Evolutionary conservation across 1,140 invertebrate species (phyloP).

Genomic region (Glomeris maerens): DNA sequence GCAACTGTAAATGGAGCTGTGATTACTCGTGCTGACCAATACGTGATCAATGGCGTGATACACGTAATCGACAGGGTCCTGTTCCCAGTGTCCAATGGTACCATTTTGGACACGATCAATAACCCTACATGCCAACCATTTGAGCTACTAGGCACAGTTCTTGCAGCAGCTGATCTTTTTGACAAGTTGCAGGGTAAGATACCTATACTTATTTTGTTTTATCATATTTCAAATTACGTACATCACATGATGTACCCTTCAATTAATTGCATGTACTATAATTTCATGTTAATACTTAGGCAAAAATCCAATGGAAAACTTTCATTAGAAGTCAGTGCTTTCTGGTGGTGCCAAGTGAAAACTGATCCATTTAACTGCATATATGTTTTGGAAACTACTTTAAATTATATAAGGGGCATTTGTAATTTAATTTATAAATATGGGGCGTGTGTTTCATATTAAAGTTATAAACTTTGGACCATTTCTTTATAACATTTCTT

Average conservation of each 20-base stretch:
- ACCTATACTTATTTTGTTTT: constrained; percentile 3
- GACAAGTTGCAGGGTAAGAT: constrained; percentile 11
- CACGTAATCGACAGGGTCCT: constrained; percentile 18
- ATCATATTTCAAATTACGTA: constrained; percentile 3
- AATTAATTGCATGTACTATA: too few relatives aligned
- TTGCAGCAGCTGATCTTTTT: not conserved
- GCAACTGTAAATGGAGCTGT: constrained; percentile 18
- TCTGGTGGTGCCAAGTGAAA: too few relatives aligned
- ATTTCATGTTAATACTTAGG: too few relatives aligned
- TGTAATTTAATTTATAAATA: too few relatives aligned
- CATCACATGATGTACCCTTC: constrained; percentile 9
- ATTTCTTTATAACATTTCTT: too few relatives aligned
- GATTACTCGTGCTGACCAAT: constrained; percentile 14
- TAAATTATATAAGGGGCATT: too few relatives aligned
- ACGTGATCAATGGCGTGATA: constrained; percentile 16
- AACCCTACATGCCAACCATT: not conserved
- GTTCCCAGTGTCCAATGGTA: constrained; percentile 13
- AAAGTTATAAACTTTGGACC: too few relatives aligned
- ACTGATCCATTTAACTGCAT: too few relatives aligned
- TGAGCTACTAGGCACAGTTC: not conserved
- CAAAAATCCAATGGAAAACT: too few relatives aligned
- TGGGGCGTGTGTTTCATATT: too few relatives aligned
- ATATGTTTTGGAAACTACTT: too few relatives aligned
- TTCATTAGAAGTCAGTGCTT: too few relatives aligned
- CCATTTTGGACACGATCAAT: constrained; percentile 14